Evolutionary conservation across 2,888 invertebrate species (phyloP).

Genomic region (Epinotia brunnichana): DNA sequence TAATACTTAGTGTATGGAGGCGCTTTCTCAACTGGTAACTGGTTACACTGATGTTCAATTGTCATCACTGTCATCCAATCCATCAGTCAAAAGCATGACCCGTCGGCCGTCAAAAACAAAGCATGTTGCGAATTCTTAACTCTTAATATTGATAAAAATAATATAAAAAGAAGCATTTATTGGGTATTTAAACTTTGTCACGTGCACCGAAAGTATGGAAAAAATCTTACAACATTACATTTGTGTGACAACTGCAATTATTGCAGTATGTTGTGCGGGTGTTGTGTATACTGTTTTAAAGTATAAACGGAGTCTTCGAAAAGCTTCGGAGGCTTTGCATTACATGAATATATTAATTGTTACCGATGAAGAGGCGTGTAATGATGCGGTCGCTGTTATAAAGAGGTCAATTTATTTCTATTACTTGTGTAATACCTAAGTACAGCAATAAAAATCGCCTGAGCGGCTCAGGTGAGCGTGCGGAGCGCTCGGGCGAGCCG

Average conservation of each 20-base stretch:
- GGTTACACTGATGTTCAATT: too few species aligned
- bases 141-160: neutral
- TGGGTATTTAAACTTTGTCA: neutral
- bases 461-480: too few species aligned
- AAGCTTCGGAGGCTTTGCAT: constrained; percentile 60
- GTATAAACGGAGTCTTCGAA: constrained; percentile 49
- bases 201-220: constrained; percentile 50
- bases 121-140: neutral
- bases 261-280: constrained; percentile 59
- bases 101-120: too few species aligned
- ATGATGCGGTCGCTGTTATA: constrained; percentile 62
- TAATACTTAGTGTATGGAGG: too few species aligned
- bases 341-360: constrained; percentile 64
- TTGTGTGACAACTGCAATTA: constrained; percentile 55
- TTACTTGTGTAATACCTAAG: neutral
- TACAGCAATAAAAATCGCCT: too few species aligned
- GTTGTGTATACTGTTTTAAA: constrained; percentile 56
- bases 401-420: constrained; percentile 56
- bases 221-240: constrained; percentile 53
- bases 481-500: too few species aligned
- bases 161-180: neutral
- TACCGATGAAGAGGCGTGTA: constrained; percentile 58
- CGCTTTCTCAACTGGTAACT: too few species aligned
- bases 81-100: too few species aligned
- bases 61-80: too few species aligned